phyloP scores from a whole-genome alignment of 2,888 invertebrate genomes.

The Coremacera marginata region DNA sequence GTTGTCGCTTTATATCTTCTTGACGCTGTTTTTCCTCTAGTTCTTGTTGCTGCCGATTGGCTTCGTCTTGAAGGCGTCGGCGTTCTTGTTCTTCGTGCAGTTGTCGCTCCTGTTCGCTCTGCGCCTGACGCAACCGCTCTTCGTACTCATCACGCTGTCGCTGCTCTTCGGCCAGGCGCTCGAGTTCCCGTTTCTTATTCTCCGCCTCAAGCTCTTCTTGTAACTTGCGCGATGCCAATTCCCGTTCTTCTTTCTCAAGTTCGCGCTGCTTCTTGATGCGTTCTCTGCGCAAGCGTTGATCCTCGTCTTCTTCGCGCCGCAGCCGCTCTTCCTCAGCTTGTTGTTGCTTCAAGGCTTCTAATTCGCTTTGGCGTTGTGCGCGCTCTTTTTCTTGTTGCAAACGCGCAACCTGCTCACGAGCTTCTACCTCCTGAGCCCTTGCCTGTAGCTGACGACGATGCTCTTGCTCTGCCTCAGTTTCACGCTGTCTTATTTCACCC shows the following conservation, averaged over 20 bases:
- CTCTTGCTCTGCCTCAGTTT: conserved; percentile 49
- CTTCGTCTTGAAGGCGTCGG: conserved; percentile 57
- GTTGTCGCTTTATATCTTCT: conserved; percentile 56
- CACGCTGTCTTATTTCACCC: conserved; percentile 45
- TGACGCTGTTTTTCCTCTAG: conserved; percentile 59
- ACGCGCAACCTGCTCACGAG: conserved; percentile 48
- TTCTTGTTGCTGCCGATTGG: conserved; percentile 54
- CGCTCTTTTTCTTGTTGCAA: conserved; percentile 51
- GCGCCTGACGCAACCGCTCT: conserved; percentile 53
- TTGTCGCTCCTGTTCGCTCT: conserved; percentile 57
- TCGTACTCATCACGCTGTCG: conserved; percentile 59
- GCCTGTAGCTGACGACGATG: conserved; percentile 40
- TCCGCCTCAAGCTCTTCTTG: conserved; percentile 55
- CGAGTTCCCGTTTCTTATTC: conserved; percentile 53
- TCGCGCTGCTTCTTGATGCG: conserved; percentile 55
- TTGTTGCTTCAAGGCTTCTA: conserved; percentile 53
- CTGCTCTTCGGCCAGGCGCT: conserved; percentile 57
- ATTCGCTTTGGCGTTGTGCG: conserved; percentile 50
- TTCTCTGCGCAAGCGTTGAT: conserved; percentile 52
- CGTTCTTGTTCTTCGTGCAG: conserved; percentile 60
- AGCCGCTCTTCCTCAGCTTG: conserved; percentile 53
- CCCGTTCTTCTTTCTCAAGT: conserved; percentile 51
- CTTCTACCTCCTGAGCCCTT: conserved; percentile 51
- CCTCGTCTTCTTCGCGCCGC: conserved; percentile 51
- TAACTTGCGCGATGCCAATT: conserved; percentile 51